Base-by-base conservation (phyloP, 2,888 invertebrate species). In the Plebejus melissa region DNA sequence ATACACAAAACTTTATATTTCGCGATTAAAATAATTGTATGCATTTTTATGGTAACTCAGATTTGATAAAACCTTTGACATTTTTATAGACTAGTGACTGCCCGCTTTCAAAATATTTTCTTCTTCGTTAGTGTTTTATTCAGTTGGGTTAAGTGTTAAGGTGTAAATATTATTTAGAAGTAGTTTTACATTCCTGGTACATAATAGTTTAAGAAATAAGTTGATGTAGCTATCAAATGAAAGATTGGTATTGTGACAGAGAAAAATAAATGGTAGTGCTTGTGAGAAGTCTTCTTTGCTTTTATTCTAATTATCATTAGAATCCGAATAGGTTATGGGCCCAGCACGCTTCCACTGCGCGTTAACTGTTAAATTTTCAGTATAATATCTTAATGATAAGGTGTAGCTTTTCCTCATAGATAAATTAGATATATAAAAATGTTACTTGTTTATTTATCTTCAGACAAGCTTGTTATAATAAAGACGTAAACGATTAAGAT, bases 311-410 rank as follows among this genome's bases (percentile, higher is more conserved):
- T 22, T 22, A 22, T 22, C 22, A 22, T 22, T 22, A 22, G 22
- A 22, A 22, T 22, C 22, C 22, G 22, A 22, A 22, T 1, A 32
- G 96, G 96, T 96, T 96, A 96, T 96, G 96, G 96, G 96, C 96
- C 96, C 96, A 96, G 96, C 96, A 96, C 95, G 96, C 96, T 95
- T 96, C 96, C 96, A 95, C 96, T 96, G 96, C 96, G 96, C 96
- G 16, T 54, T 16, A 16, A 54, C 13, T 54, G 16, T 54, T 32
- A 32, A 32, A 2, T 32, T 32, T 16, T 54, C 13, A 5, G 54
- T 54, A 16, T 54, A 16, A 54, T 54, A 60, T 28, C 9, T 60
- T 60, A 28, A 60, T 9, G 11, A 60, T 28, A 22, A 28, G 22
- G 60, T 60, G 6, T 2, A 58, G 22, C 60, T 60, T 60, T 60